phyloP scores from a whole-genome alignment of 2,888 invertebrate genomes.

The Ptychoptera contaminata region DNA sequence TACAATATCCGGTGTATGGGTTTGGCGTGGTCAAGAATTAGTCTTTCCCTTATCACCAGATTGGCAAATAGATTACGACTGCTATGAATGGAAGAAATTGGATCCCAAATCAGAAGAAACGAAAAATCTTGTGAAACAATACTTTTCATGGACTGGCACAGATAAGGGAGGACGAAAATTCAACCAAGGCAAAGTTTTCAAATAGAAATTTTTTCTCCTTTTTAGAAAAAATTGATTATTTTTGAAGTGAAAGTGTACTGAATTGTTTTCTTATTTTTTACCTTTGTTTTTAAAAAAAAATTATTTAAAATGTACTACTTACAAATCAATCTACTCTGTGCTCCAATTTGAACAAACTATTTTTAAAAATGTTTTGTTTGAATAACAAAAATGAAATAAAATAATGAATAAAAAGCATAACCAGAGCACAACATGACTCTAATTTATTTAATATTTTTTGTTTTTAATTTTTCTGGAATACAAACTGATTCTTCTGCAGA shows the following conservation, averaged over 20 bases:
- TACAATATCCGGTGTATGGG: constrained; percentile 92
- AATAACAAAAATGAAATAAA: too few species aligned
- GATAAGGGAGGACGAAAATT: constrained; percentile 82
- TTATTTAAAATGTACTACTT: too few species aligned
- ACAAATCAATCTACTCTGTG: too few species aligned
- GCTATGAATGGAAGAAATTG: constrained; percentile 88
- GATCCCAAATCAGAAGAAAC: constrained; percentile 66
- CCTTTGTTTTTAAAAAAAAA: too few species aligned
- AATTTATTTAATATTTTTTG: too few species aligned
- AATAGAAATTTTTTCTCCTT: constrained; percentile 39
- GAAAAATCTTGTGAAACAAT: constrained; percentile 73
- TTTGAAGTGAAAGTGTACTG: not conserved
- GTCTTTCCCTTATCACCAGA: constrained; percentile 82
- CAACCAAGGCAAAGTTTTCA: constrained; percentile 99
- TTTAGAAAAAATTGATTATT: not conserved
- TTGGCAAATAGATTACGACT: constrained; percentile 95
- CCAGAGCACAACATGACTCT: too few species aligned
- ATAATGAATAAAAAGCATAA: too few species aligned
- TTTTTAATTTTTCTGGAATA: too few species aligned
- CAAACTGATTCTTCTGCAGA: too few species aligned
- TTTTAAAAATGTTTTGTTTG: too few species aligned
- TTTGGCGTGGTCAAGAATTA: constrained; percentile 92
- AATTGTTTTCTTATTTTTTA: too few species aligned
- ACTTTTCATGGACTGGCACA: constrained; percentile 77
- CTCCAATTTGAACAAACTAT: too few species aligned